Percentiles rank a stretch among this genome's conserved stretches.
These are phyloP conservation scores for Eulemur rubriventer DNA, from an alignment of 2,797 vertebrate genomes.

Conservation along the genomic window DNA sequence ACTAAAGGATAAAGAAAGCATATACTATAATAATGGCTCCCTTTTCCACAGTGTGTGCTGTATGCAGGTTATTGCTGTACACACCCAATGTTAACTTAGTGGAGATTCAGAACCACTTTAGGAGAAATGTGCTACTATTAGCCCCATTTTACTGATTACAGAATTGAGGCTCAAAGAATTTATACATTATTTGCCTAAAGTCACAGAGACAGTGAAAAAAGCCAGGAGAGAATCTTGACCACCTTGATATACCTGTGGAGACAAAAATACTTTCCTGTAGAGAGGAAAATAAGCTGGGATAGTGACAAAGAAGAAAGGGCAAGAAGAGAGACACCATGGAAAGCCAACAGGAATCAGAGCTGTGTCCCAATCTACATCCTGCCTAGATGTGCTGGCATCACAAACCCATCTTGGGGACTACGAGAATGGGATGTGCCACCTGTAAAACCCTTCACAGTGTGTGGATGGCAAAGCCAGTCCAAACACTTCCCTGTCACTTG, in stretches of 20 bases:
- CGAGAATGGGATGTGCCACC: background rate
- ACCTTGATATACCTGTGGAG: background rate
- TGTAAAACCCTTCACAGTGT: background rate
- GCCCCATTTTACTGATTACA: background rate
- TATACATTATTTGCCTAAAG: background rate
- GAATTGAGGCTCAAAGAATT: background rate
- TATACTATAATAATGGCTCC: no score
- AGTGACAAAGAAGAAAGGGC: background rate
- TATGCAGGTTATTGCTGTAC: accelerated
- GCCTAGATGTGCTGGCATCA: background rate
- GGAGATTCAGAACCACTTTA: background rate
- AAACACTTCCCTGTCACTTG: background rate
- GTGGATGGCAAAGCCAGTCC: background rate
- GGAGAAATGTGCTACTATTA: background rate
- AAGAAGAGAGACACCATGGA: background rate
- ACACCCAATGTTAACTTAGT: background rate
- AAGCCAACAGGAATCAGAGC: background rate
- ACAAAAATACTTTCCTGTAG: background rate
- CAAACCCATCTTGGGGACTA: background rate
- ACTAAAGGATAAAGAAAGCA: background rate
- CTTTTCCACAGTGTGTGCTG: background rate
- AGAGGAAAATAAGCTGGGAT: no score
- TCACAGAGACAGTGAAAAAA: background rate
- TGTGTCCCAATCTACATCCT: background rate
- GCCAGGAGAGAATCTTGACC: background rate